Evolutionary conservation across 2,888 invertebrate genomes (phyloP), one percentile per base, ranked within the genome.

Genomic region (Ecliptopera silaceata): DNA sequence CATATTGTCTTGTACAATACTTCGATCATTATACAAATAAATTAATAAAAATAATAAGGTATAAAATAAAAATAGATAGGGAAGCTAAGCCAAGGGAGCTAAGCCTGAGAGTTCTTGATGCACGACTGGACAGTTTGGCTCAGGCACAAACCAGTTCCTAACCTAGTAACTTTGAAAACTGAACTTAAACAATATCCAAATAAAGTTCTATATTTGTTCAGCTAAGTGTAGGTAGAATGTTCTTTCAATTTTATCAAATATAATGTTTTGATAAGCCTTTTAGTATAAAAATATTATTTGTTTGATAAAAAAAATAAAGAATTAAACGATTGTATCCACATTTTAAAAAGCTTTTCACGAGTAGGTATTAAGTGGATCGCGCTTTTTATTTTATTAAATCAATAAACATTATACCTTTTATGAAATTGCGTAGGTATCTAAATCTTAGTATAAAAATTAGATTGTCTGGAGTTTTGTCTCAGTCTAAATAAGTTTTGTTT

Each of bases 101-200:
- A 41, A 63, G 59, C 47, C 42, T 58, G 42, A 31, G 50, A 53
- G 55, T 51, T 20, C 34, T 39, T 58, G 46, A 52, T 55, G 61
- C 57, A 50, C 46, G 12, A 4, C 13, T 61, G 67, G 55, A 68
- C 67, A 64, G 72, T 76, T 79, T 82, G 79, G 78, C 78, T 71
- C 70, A 43, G 56, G 56, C 57, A 76, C 76, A 80, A 80, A 68
- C 59, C 61, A 47, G 66, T 66, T 58, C 53, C 26, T 48, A 59
- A 65, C 73, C 70, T 67, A 52, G 61, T 63, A 67, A 66, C 74
- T 69, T 68, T 71, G 67, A 61, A 59, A 67, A 64, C 63, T 53
- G 26, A 26, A 6, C 8, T 4, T 26, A 26, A 26, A 26, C 6
- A 26, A 26, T n/a, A n/a, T 64, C 59, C 44, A 43, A 29, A 44